phyloP scores from a whole-genome alignment of 2,888 invertebrate genomes.

The Dichetophora obliterata region DNA sequence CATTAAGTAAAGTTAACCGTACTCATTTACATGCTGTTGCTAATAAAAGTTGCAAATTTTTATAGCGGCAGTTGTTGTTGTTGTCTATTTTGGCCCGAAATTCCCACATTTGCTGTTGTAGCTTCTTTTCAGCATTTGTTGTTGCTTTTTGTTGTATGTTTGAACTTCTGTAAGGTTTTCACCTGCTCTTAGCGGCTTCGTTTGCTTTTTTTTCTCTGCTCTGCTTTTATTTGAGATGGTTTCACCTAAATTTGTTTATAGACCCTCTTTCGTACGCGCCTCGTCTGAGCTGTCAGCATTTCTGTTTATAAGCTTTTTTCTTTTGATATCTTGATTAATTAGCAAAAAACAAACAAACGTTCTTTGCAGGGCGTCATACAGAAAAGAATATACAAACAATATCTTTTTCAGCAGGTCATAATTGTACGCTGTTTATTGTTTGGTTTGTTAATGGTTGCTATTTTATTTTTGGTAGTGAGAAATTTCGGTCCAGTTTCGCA shows the following conservation, averaged over 20 bases:
- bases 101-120: slow-evolving; percentile 8
- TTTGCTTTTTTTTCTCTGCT: neutral
- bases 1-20: neutral
- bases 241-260: slow-evolving; percentile 7
- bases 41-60: slow-evolving; percentile 1
- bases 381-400: too few species aligned
- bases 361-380: too few species aligned
- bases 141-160: neutral
- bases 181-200: neutral
- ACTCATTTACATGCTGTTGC: neutral
- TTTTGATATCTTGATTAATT: too few species aligned
- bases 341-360: too few species aligned
- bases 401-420: neutral
- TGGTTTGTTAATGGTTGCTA: too few species aligned
- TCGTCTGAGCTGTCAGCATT: neutral
- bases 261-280: neutral
- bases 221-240: neutral
- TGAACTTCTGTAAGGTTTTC: slow-evolving; percentile 11
- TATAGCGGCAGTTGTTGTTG: neutral
- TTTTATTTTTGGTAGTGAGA: too few species aligned
- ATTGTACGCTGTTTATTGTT: too few species aligned
- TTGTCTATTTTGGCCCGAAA: neutral
- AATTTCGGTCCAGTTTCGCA: too few species aligned
- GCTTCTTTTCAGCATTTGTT: neutral
- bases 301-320: neutral